A percentile compares a stretch with the other conserved stretches of the same genome.
Evolutionary conservation across 30 jellyfish, hydroid and myxozoan species (phyloP).

Genomic region (Aurelia sp.): DNA sequence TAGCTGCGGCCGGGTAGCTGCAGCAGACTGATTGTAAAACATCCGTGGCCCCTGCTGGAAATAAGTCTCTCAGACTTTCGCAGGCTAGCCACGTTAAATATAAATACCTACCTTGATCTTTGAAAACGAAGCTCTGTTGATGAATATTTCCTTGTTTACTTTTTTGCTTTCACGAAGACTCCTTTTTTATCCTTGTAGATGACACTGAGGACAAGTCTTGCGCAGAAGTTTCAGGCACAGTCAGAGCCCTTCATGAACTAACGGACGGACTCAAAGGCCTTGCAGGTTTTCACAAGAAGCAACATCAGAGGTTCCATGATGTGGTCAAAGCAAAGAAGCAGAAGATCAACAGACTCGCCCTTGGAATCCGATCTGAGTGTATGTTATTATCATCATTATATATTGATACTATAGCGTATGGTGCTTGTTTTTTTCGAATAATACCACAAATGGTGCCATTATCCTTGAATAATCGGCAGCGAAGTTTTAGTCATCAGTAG

Average conservation of each 20-base stretch:
- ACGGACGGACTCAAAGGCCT: conserved; percentile 64
- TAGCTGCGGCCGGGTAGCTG: too few species aligned
- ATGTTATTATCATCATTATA: neutral
- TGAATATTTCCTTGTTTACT: neutral
- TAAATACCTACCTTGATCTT: too few species aligned
- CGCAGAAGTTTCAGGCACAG: conserved; percentile 27
- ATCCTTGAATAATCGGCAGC: too few species aligned
- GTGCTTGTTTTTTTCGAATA: too few species aligned
- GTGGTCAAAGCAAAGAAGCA: conserved; percentile 2
- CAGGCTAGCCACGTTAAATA: too few species aligned
- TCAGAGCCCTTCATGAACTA: conserved; percentile 46
- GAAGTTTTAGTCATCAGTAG: too few species aligned
- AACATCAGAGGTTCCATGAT: conserved; percentile 31
- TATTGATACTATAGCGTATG: too few species aligned
- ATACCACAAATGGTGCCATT: too few species aligned
- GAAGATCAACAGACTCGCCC: conserved; percentile 51
- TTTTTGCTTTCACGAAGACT: neutral
- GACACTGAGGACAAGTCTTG: conserved; percentile 35
- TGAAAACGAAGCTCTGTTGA: neutral
- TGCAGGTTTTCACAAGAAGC: conserved; percentile 33
- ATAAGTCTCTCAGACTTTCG: too few species aligned
- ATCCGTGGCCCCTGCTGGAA: too few species aligned
- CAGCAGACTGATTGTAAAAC: too few species aligned
- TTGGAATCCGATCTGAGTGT: conserved; percentile 61
- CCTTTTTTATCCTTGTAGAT: neutral